Evolutionary conservation across 2,888 invertebrate species (phyloP), one percentile per base, ranked within the genome.

Genomic region (Synanthedon formicaeformis): DNA sequence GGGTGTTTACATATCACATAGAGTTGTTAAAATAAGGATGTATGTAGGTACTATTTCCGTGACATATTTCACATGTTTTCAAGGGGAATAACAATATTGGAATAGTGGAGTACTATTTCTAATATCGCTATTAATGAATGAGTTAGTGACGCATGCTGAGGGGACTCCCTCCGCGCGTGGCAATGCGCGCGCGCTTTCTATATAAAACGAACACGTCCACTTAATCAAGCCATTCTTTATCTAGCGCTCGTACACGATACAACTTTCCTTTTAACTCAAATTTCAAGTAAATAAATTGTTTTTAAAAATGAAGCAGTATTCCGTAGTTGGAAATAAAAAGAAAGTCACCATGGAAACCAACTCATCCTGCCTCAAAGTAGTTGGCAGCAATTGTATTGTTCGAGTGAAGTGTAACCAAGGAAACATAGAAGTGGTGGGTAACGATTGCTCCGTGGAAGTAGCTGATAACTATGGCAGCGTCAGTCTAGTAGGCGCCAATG

Each of bases 341-440:
- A 87, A 84, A 65, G 85, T 87, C 56, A 86, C 85, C 40, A 84
- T 86, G 84, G 83, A 83, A 55, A 68, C 64, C 12, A 86, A 86
- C 57, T 71, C 70, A 11, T 73, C 81, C 0, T 71, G 71, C 5
- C 64, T 87, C 14, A 86, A 81, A 67, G 76, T 87, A 4, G 78
- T 87, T 50, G 86, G 86, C 0, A 87, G 85, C 61, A 74, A 74
- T 58, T 86, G 87, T 59, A 81, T 83, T 50, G 66, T 86, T 34
- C 64, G 72, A 41, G 84, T 87, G 5, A 61, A 72, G 2, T 66
- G 60, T 54, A 87, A 87, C 59, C 74, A 76, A 11, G 87, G 87
- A 0, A 77, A 83, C 49, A 78, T 87, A n/a, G 86, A 87, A 66
- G 82, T 87, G 53, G 72, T 86, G 52, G 87, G 87, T n/a, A 87